phyloP scores from a whole-genome alignment of 2,113 vertebrate species.

The Tetrao urogallus region DNA sequence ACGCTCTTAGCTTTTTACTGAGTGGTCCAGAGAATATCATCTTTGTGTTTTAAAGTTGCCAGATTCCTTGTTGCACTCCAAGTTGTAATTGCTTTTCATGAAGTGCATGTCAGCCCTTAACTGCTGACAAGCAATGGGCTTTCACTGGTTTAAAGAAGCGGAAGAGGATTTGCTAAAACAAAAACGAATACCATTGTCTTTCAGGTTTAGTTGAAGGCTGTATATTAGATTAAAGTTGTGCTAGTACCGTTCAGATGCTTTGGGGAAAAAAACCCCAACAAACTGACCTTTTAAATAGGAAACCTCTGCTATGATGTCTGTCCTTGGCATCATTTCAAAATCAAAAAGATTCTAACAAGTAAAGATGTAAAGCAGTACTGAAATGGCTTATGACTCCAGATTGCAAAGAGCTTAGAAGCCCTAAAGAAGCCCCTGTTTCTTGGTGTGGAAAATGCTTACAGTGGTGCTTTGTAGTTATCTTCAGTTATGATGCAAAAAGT shows the following conservation, averaged over 20 bases:
- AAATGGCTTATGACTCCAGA: conserved; percentile 64
- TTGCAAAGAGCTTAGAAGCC: conserved; percentile 50
- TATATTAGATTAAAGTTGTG: not conserved
- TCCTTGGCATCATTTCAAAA: conserved; percentile 48
- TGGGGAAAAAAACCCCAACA: not conserved
- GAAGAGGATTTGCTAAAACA: not conserved
- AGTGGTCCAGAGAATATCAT: not conserved
- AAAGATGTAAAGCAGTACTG: conserved; percentile 38
- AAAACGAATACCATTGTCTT: not conserved
- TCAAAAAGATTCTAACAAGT: conserved; percentile 37
- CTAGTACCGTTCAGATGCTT: not conserved
- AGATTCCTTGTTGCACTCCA: not conserved
- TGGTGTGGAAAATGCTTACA: conserved; percentile 51
- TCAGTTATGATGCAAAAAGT: conserved; percentile 7
- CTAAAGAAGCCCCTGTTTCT: conserved; percentile 53
- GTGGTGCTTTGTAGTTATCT: conserved; percentile 61
- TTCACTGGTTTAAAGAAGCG: not conserved
- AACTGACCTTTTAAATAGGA: not conserved
- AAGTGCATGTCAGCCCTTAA: not conserved
- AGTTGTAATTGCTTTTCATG: not conserved
- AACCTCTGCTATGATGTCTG: conserved; percentile 48
- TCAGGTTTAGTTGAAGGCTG: not conserved
- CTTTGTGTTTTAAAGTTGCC: not conserved
- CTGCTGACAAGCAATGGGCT: not conserved
- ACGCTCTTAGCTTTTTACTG: not conserved